phyloP scores from a whole-genome alignment of 2,888 invertebrate genomes.

The Ichneumoninae sp. region DNA sequence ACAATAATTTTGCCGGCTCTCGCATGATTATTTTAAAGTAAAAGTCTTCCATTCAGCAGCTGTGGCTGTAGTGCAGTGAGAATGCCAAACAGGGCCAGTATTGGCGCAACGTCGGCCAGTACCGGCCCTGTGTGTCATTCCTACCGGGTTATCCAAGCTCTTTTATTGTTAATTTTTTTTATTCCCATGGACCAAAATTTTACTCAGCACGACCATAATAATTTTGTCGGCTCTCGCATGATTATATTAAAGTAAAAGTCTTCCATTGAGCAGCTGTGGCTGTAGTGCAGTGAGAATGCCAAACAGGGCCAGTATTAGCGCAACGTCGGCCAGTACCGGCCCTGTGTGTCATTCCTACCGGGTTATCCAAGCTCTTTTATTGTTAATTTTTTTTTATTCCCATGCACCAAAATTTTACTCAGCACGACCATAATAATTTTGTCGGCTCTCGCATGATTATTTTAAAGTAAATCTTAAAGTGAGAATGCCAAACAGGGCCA shows the following conservation, averaged over 20 bases:
- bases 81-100: neutral
- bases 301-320: neutral
- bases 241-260: no score
- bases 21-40: no score
- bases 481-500: neutral
- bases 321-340: neutral
- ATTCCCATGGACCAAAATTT: neutral
- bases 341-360: conserved; percentile 4
- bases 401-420: neutral
- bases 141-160: neutral
- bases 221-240: no score
- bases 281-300: neutral
- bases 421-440: neutral
- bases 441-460: no score
- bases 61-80: neutral
- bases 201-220: neutral
- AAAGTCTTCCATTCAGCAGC: conserved; percentile 7
- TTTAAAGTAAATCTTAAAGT: neutral
- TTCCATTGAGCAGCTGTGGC: conserved; percentile 21
- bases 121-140: neutral
- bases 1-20: no score
- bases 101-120: neutral
- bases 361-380: neutral
- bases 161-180: neutral
- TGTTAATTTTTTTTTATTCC: neutral